Conservation (phyloP, 2,113 vertebrate genomes). For the Eupsittula cactorum region DNA sequence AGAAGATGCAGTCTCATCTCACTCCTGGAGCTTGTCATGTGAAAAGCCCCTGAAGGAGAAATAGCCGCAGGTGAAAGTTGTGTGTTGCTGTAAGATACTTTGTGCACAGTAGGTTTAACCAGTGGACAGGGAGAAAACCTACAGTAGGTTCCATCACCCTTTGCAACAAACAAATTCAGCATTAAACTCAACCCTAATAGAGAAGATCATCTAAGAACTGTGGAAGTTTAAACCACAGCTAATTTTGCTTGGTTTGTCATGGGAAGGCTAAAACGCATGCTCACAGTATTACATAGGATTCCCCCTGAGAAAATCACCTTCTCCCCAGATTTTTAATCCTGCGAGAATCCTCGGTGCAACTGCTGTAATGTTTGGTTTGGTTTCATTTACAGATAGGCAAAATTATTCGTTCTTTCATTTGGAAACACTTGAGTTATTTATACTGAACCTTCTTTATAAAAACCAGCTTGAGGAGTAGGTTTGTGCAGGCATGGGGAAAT, state of each 20-base stretch:
- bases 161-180: not conserved
- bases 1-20: not conserved
- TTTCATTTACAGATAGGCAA: not conserved
- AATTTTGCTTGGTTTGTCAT: not conserved
- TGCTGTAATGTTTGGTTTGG: not conserved
- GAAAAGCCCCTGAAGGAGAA: not conserved
- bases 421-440: not conserved
- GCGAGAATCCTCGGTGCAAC: not conserved
- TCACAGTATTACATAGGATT: not conserved
- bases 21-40: accelerated
- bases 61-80: not conserved
- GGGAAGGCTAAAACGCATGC: not conserved
- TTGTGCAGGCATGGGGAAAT: not conserved
- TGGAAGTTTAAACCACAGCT: not conserved
- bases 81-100: not conserved
- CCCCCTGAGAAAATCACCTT: accelerated
- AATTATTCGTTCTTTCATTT: not conserved
- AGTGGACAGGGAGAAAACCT: not conserved
- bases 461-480: not conserved
- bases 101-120: not conserved
- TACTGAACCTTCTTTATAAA: not conserved
- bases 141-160: not conserved
- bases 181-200: not conserved
- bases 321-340: not conserved
- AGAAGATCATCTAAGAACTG: not conserved